Evolutionary conservation across 2,113 vertebrate species (phyloP).

Genomic region (Prietella phreatophila): DNA sequence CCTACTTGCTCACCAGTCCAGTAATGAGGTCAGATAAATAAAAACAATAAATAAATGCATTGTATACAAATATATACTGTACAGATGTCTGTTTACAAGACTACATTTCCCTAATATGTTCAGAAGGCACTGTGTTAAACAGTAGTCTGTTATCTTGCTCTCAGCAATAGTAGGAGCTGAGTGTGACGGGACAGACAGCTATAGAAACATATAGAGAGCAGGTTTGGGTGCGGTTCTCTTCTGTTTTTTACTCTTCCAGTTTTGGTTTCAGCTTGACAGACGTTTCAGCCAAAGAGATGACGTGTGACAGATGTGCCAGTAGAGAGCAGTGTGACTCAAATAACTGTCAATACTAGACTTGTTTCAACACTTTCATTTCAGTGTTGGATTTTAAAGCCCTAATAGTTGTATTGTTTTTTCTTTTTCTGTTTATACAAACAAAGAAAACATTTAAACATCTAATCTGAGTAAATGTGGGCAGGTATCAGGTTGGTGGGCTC

Average conservation of each 20-base stretch:
- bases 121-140: constrained; percentile 76
- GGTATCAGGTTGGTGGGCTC: background rate
- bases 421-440: background rate
- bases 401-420: background rate
- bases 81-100: constrained; percentile 72
- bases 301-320: background rate
- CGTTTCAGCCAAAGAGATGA: background rate
- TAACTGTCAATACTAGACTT: background rate
- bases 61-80: constrained; percentile 57
- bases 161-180: constrained; percentile 54
- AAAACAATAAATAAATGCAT: constrained; percentile 70
- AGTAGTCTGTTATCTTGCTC: constrained; percentile 64
- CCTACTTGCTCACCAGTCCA: constrained; percentile 2
- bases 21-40: constrained; percentile 65
- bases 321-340: constrained; percentile 23
- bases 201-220: constrained; percentile 13
- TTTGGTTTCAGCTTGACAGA: constrained; percentile 9
- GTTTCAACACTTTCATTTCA: background rate
- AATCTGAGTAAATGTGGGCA: background rate
- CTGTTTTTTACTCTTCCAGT: constrained; percentile 10
- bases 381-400: background rate
- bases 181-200: constrained; percentile 20
- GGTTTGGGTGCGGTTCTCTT: constrained; percentile 9
- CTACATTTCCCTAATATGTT: constrained; percentile 72
- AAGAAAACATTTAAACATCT: background rate